Percentiles rank a stretch among this genome's conserved stretches.
These are phyloP conservation scores for Bacillus rossius DNA, from an alignment of 1,140 invertebrate genomes.

Conservation along the genomic window DNA sequence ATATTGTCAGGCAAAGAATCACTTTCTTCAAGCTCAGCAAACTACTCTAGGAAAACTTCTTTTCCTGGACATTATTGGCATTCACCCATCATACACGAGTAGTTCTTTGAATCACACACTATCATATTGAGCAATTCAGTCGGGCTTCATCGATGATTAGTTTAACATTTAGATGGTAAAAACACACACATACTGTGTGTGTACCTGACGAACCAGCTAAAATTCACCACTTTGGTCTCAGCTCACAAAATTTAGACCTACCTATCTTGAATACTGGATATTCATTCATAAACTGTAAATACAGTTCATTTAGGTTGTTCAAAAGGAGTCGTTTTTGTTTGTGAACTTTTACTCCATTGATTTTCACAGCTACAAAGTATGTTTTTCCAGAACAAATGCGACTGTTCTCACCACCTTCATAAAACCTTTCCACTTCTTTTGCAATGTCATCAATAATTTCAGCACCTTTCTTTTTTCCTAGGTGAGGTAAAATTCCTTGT, in stretches of 20 bases:
- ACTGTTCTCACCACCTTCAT: constrained; percentile 12
- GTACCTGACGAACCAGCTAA: constrained; percentile 9
- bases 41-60: constrained; percentile 1
- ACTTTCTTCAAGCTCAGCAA: constrained; percentile 4
- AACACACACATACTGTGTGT: constrained; percentile 15
- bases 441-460: constrained; percentile 5
- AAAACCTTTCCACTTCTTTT: constrained; percentile 5
- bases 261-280: constrained; percentile 8
- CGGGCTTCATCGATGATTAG: constrained; percentile 9
- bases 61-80: constrained; percentile 5
- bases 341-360: too few relatives aligned
- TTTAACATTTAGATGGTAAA: constrained; percentile 16
- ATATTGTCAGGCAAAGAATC: constrained; percentile 9
- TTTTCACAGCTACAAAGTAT: neutral
- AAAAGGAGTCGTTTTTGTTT: too few relatives aligned
- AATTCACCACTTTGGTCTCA: constrained; percentile 15
- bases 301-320: neutral
- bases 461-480: constrained; percentile 4
- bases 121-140: constrained; percentile 8
- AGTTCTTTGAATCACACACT: constrained; percentile 7
- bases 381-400: constrained; percentile 8
- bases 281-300: neutral
- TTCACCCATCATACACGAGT: constrained; percentile 9
- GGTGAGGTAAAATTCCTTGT: constrained; percentile 4
- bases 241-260: constrained; percentile 12